Conservation (phyloP, 2,797 vertebrate genomes). For the Spatula clypeata region DNA sequence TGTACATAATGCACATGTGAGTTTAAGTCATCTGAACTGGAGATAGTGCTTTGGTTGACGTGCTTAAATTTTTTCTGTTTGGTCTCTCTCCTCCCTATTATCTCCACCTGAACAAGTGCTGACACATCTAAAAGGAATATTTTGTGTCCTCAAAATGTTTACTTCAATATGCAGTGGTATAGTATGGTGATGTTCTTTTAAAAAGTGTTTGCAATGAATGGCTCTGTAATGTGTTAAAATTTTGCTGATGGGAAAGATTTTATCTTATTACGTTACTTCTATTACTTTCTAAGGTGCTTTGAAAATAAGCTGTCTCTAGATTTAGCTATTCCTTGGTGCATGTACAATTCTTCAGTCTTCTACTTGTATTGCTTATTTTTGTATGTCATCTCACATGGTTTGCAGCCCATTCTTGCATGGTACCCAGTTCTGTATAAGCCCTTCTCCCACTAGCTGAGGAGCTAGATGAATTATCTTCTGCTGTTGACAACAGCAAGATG, state of each 20-base stretch:
- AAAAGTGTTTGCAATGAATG: not conserved
- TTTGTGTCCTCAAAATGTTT: not conserved
- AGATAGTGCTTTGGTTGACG: not conserved
- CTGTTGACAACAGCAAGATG: too few relatives aligned
- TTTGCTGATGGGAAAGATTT: not conserved
- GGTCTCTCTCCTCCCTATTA: not conserved
- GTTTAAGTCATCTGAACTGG: not conserved
- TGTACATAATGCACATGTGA: not conserved
- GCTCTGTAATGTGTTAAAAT: not conserved
- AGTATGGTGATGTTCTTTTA: not conserved
- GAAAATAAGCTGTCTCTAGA: not conserved
- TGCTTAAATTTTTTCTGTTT: not conserved
- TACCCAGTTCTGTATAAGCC: not conserved
- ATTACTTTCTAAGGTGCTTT: not conserved
- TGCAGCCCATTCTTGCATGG: rapidly evolving
- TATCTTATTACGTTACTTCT: not conserved
- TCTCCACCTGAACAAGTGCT: not conserved
- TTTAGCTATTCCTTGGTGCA: not conserved
- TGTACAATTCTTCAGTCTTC: not conserved
- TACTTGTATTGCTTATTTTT: not conserved
- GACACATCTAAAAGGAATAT: not conserved
- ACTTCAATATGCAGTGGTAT: not conserved
- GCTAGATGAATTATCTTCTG: not conserved
- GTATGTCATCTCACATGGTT: not conserved
- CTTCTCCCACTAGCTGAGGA: not conserved